Conservation (phyloP, 2,888 invertebrate genomes). For the Temnothorax rugatulus region DNA sequence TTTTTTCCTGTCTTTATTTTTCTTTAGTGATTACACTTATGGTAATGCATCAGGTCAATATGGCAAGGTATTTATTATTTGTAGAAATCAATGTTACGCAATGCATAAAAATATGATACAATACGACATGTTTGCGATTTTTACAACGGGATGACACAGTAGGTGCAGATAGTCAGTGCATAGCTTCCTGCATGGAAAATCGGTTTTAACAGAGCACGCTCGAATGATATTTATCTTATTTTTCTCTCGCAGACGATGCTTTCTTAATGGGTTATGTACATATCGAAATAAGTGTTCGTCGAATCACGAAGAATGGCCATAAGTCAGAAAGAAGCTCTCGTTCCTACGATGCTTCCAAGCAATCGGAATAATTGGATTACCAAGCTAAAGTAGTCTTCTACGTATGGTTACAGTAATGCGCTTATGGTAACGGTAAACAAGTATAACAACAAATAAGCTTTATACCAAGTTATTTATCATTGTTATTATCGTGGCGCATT, state of each 20-base stretch:
- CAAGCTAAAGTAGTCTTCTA: background rate
- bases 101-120: background rate
- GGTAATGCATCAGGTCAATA: background rate
- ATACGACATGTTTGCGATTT: constrained; percentile 13
- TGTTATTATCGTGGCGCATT: background rate
- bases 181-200: constrained; percentile 19
- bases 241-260: constrained; percentile 27
- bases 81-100: background rate
- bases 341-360: constrained; percentile 2
- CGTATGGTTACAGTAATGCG: background rate
- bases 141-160: background rate
- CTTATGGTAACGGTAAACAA: background rate
- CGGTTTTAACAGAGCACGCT: background rate
- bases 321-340: background rate
- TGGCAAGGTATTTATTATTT: background rate
- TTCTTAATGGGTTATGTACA: constrained; percentile 39
- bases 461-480: constrained; percentile 1
- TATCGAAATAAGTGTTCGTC: constrained; percentile 41
- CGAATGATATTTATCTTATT: constrained; percentile 13
- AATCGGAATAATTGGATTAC: background rate
- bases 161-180: constrained; percentile 7
- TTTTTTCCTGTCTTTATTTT: background rate
- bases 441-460: constrained; percentile 21
- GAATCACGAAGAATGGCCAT: constrained; percentile 34
- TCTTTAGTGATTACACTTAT: background rate